Base-by-base conservation (phyloP, 2,888 invertebrate genomes). In the Cybosia mesomella region DNA sequence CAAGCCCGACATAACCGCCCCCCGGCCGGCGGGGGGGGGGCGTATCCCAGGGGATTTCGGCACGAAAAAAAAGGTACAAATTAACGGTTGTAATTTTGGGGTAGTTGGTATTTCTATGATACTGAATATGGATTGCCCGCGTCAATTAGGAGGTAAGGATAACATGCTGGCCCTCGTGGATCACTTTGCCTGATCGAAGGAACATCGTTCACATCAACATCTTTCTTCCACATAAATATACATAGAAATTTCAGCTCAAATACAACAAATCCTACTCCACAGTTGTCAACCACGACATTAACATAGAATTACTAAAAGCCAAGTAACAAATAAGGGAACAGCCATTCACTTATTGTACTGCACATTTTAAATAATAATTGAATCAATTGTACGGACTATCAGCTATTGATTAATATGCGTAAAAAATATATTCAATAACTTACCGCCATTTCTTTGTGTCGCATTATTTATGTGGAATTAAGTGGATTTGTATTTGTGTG, bases 291-390 rank as follows among this genome's bases (percentile, higher is more conserved):
- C 77, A 21, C 66, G 73, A 74, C 87, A 89, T 89, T 85, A 85
- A 85, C 88, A 85, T 84, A 89, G 89, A 89, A 89, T 90, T 91
- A 91, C 90, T 89, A 89, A 91, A 91, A 85, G 86, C 83, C 75
- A 76, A 85, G 85, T 91, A 90, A 94, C 94, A 94, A 94, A 94
- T 93, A 94, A 89, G 89, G 81, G 75, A 80, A 91, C 92, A 91
- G 92, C 89, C 92, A 94, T 94, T 93, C 91, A 90, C 70, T 85
- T 87, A 91, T 94, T 94, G 92, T 94, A 89, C 82, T 83, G 80
- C 85, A 85, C 88, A 85, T 89, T 93, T 92, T 93, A 94, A 94
- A 93, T 94, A 92, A 91, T 89, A 93, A 93, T 93, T 93, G 94
- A 94, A 92, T 91, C 93, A 90, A 93, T 92, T 85, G 85, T 83